Conservation (phyloP, 2,113 vertebrate species). For the Symphodus melops region DNA sequence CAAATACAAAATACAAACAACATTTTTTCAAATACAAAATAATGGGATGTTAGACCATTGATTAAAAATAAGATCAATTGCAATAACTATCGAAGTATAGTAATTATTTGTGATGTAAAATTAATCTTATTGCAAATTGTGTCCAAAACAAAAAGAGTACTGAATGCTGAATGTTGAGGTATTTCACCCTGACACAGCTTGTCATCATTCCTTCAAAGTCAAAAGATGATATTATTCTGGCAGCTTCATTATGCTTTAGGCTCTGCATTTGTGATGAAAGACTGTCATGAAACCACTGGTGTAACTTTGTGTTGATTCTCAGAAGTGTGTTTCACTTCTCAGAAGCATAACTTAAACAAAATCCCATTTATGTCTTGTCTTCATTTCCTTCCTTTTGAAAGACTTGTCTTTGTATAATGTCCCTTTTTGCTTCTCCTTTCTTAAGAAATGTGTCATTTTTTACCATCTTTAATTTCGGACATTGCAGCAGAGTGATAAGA, state of each 20-base stretch:
- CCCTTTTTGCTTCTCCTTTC: constrained; percentile 63
- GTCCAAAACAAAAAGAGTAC: too few species aligned
- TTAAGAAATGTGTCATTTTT: constrained; percentile 49
- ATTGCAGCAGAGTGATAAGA: background rate
- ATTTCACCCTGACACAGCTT: too few species aligned
- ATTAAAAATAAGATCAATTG: too few species aligned
- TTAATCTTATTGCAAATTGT: too few species aligned
- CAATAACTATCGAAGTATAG: too few species aligned
- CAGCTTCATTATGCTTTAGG: background rate
- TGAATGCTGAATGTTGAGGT: too few species aligned
- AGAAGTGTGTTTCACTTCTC: constrained; percentile 43
- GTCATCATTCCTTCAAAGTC: too few species aligned
- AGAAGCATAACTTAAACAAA: constrained; percentile 47
- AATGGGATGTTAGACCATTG: too few species aligned
- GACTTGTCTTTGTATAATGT: constrained; percentile 35
- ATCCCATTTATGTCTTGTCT: constrained; percentile 55
- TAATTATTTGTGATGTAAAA: too few species aligned
- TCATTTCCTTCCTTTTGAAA: constrained; percentile 56
- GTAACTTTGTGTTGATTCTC: constrained; percentile 19
- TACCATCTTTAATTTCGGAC: constrained; percentile 49
- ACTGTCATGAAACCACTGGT: constrained; percentile 15
- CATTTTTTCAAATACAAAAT: too few species aligned
- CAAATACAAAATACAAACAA: too few species aligned
- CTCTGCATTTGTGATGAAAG: background rate
- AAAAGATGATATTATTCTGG: constrained; percentile 5